These are phyloP conservation scores for Salticus scenicus DNA, from an alignment of 2,888 invertebrate genomes.

Conservation along the genomic window DNA sequence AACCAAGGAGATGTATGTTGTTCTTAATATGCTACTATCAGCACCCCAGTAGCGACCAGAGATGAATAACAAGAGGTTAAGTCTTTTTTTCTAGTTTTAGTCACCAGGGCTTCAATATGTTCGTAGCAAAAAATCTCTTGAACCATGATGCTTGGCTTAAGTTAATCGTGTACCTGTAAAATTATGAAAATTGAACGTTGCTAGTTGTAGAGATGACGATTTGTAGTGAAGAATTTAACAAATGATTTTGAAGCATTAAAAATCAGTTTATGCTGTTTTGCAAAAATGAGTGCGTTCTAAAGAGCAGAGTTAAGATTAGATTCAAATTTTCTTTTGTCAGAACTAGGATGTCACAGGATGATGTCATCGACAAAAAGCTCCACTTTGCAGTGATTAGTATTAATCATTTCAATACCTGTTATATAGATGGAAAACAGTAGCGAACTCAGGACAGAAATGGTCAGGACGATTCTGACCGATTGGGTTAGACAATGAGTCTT, in stretches of 20 bases:
- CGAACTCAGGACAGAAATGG: background rate
- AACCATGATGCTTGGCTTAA: too few species aligned
- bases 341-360: background rate
- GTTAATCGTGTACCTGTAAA: too few species aligned
- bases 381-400: background rate
- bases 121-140: too few species aligned
- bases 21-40: too few species aligned
- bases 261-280: background rate
- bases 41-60: too few species aligned
- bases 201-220: background rate
- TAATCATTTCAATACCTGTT: background rate
- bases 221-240: background rate
- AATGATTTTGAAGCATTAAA: background rate
- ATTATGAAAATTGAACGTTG: background rate
- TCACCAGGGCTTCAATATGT: too few species aligned
- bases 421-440: background rate
- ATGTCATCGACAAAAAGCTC: slow-evolving; percentile 26
- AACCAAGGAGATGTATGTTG: too few species aligned
- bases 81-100: background rate
- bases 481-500: background rate
- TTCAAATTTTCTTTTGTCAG: background rate
- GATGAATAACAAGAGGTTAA: too few species aligned
- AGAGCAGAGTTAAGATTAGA: background rate
- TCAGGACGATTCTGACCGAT: background rate
- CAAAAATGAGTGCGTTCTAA: background rate